Evolutionary conservation across 2,797 vertebrate genomes (phyloP), one percentile per base, ranked within the genome.

Genomic region (Sebastiscus albofasciatus): DNA sequence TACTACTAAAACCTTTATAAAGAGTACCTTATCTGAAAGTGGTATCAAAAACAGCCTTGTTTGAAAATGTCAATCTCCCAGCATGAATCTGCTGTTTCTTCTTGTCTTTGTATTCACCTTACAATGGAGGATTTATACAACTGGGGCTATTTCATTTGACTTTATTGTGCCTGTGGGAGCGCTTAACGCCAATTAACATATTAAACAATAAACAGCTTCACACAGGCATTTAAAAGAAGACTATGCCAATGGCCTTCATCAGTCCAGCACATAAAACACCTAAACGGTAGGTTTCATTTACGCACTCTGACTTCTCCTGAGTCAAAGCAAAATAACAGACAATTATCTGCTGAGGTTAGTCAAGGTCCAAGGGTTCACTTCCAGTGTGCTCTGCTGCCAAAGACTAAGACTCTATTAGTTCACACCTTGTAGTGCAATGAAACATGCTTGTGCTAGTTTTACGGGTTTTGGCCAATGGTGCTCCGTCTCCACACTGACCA

Each of bases 381-480:
- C 68, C 69, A 83, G 75, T 67, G 42, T 68, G 72, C 75, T 75
- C 84, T 73, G 61, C 87, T 78, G 85, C 88, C 85, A 91, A 81
- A 89, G 80, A 55, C 64, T 73, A 83, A 86, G 70, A 82, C 84
- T 90, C 83, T 83, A 89, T 90, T 84, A 90, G 84, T 92, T 94
- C 85, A 85, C 92, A 91, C 89, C 90, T 93, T 87, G 80, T 91
- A 87, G 87, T 72, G 90, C 92, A 86, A 86, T 91, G 93, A 92
- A 94, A 93, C 90, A 92, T 87, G 90, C 88, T 91, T 89, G 87
- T 85, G 90, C 83, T 92, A 87, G 89, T 94, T 95, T 95, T 93
- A 94, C 58, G 31, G 90, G 82, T 60, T 89, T 92, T 94, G 93
- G 94, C 91, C 85, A 60, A 76, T 52, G 77, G 67, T 26, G 70